These are phyloP conservation scores for Dromococcyx pavoninus DNA, from an alignment of 2,797 vertebrate species.

Conservation along the genomic window DNA sequence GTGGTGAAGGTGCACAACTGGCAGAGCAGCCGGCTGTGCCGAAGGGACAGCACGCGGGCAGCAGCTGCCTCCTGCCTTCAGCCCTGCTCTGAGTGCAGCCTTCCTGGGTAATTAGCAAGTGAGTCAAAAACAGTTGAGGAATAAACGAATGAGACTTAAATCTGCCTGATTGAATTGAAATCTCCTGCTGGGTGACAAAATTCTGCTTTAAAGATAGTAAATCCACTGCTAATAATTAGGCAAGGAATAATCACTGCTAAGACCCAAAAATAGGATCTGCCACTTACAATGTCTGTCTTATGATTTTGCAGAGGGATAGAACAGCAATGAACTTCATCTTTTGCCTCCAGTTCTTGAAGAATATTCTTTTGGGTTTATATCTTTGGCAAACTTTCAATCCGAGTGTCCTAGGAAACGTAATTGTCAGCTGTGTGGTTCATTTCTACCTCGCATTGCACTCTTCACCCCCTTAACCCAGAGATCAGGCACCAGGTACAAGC, in stretches of 20 bases:
- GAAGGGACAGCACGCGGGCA: rapidly evolving
- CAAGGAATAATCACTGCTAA: conserved; percentile 3
- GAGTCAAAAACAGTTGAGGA: not conserved
- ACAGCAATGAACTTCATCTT: not conserved
- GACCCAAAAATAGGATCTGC: conserved; percentile 5
- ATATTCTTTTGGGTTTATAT: not conserved
- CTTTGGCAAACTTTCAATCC: not conserved
- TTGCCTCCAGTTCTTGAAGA: not conserved
- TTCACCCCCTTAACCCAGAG: not conserved
- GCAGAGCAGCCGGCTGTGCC: not conserved
- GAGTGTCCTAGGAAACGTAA: not conserved
- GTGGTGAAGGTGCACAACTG: not conserved
- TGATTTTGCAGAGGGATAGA: conserved; percentile 2
- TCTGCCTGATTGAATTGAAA: conserved; percentile 3
- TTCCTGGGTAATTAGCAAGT: not conserved
- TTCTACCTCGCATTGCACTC: not conserved
- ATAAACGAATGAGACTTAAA: not conserved
- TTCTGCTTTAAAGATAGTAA: conserved; percentile 38
- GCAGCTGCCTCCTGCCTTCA: not conserved
- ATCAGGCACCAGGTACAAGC: not conserved
- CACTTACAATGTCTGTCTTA: not conserved
- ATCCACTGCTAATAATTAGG: conserved; percentile 32
- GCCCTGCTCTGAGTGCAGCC: not conserved
- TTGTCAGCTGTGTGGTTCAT: not conserved
- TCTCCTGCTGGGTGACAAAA: conserved; percentile 43